Evolutionary conservation across 2,113 vertebrate genomes (phyloP), one percentile per base, ranked within the genome.

Genomic region (Oreochromis niloticus): DNA sequence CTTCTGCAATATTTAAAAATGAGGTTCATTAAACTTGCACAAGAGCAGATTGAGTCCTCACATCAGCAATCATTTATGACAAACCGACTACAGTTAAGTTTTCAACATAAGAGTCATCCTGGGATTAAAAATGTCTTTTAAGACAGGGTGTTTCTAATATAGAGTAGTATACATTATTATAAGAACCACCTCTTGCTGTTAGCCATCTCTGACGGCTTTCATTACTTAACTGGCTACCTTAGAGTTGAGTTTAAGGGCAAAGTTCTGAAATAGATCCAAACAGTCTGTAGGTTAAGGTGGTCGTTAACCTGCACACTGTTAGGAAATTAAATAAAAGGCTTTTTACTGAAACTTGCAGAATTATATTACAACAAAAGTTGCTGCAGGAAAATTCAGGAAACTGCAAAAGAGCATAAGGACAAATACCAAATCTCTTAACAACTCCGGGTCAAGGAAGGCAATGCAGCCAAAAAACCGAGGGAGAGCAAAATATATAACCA

Each of bases 1-100:
- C 48, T 68, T n/a, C 24, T 48, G 14, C 80, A 81, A 52, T 83
- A 83, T 88, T 79, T 87, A 30, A 75, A 83, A 93, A 88, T 61
- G 78, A 84, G 57, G 41, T 8, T 57, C 55, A 85, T 87, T 85
- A 89, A 86, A 90, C 24, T 82, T 63, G 32, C 83, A 84, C 30
- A 52, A 87, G 39, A 79, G 55, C 71, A 36, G 43, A 84, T 82
- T 83, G 41, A 59, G 54, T 56, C 50, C 10, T 80, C 55, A n/a
- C 3, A 19, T 88, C 61, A 83, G 84, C 3, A 41, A 57, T 82
- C 73, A 57, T 57, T 78, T 82, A 52, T 86, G 71, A 89, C 54
- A 82, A 88, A 89, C 13, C 50, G 16, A 66, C 24, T 3, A 12
- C 32, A 1, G 73, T 79, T 36, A 17, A 3, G 6, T 75, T 59